These are phyloP conservation scores for Xestia c-nigrum DNA, from an alignment of 2,888 invertebrate genomes.

Conservation along the genomic window DNA sequence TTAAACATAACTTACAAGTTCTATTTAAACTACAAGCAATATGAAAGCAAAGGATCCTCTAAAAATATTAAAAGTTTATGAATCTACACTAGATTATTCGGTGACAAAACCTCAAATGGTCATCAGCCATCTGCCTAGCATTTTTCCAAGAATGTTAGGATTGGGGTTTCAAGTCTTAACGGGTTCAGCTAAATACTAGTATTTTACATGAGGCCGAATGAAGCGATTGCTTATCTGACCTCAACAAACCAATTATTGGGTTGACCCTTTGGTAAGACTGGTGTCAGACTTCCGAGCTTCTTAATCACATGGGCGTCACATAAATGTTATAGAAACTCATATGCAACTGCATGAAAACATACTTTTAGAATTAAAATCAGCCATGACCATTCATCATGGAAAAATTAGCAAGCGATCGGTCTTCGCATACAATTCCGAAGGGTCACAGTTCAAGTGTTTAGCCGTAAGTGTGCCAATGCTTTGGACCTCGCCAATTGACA, in stretches of 20 bases:
- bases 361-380: neutral
- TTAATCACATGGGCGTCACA: neutral
- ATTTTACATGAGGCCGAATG: neutral
- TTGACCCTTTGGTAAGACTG: neutral
- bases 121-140: neutral
- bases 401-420: constrained; percentile 10
- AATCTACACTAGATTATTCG: neutral
- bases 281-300: neutral
- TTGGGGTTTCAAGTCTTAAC: neutral
- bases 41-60: neutral
- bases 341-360: neutral
- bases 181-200: neutral
- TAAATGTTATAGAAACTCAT: neutral
- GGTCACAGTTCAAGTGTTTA: constrained; percentile 24
- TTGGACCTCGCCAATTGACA: constrained; percentile 45
- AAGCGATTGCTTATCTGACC: neutral
- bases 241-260: neutral
- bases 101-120: neutral
- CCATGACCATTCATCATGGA: constrained; percentile 1
- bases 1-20: neutral
- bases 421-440: constrained; percentile 20
- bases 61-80: neutral
- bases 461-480: constrained; percentile 42
- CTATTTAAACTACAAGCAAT: neutral
- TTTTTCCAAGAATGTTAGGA: neutral